phyloP scores from a whole-genome alignment of 1,140 invertebrate genomes.

The Drosophila sproati region DNA sequence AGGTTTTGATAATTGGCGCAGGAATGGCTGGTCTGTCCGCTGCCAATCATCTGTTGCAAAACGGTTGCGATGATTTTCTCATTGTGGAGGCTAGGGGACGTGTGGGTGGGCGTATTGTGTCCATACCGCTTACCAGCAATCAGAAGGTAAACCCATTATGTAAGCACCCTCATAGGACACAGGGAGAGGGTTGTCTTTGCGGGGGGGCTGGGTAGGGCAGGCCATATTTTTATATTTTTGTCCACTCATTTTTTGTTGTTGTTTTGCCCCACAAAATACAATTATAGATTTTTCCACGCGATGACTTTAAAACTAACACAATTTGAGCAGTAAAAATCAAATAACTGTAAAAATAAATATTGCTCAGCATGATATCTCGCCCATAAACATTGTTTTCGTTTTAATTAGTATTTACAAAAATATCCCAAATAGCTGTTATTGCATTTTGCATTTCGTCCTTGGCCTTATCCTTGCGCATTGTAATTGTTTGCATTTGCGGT shows the following conservation, averaged over 20 bases:
- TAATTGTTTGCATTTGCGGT: background rate
- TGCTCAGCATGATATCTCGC: too few relatives aligned
- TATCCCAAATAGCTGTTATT: too few relatives aligned
- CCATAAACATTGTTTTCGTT: background rate
- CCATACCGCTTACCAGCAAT: conserved; percentile 89
- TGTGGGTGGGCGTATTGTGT: conserved; percentile 92
- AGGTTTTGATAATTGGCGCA: conserved; percentile 93
- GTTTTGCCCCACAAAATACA: conserved; percentile 20
- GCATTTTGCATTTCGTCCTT: conserved; percentile 2
- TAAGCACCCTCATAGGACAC: conserved; percentile 36
- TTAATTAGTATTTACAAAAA: too few relatives aligned
- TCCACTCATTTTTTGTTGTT: conserved; percentile 2
- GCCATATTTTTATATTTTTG: conserved; percentile 36
- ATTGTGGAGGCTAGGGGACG: conserved; percentile 92
- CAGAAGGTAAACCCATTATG: conserved; percentile 84
- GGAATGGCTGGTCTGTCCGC: conserved; percentile 94
- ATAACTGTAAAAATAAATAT: background rate
- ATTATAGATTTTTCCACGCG: conserved; percentile 77
- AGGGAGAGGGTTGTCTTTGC: background rate
- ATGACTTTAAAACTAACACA: conserved; percentile 5
- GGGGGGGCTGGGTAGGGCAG: background rate
- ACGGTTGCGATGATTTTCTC: conserved; percentile 91
- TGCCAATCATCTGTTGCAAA: conserved; percentile 93
- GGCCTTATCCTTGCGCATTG: conserved; percentile 10
- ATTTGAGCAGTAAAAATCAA: background rate